Evolutionary conservation across 2,797 vertebrate species (phyloP).

Genomic region (Pelodytes ibericus): DNA sequence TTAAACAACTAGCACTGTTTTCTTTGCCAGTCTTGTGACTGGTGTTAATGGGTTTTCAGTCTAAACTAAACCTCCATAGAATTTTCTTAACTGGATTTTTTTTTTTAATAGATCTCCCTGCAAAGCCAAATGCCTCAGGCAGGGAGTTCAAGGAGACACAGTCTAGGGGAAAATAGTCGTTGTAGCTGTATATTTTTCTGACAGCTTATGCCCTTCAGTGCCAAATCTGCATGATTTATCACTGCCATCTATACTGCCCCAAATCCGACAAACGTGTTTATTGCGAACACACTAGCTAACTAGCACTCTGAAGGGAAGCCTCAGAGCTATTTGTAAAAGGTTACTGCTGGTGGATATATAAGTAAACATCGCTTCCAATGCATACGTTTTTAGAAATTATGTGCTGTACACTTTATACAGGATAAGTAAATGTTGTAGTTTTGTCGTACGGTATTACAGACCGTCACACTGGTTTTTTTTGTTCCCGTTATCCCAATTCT

Average conservation of each 20-base stretch:
- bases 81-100: slow-evolving; percentile 57
- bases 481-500: too few relatives aligned
- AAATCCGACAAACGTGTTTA: background rate
- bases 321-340: background rate
- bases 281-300: slow-evolving; percentile 59
- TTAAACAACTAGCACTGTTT: slow-evolving; percentile 72
- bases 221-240: slow-evolving; percentile 69
- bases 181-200: slow-evolving; percentile 32
- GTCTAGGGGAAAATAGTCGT: slow-evolving; percentile 57
- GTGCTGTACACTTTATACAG: too few relatives aligned
- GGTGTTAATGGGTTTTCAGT: slow-evolving; percentile 72
- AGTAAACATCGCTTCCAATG: background rate
- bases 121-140: slow-evolving; percentile 62
- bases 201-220: slow-evolving; percentile 62
- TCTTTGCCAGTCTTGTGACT: slow-evolving; percentile 72
- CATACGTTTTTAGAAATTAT: too few relatives aligned
- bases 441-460: too few relatives aligned
- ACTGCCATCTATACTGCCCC: slow-evolving; percentile 62
- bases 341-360: background rate
- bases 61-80: slow-evolving; percentile 54
- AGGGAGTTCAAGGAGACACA: slow-evolving; percentile 67
- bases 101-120: slow-evolving; percentile 62
- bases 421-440: too few relatives aligned
- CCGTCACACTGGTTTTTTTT: too few relatives aligned
- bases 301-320: slow-evolving; percentile 59